phyloP scores from a whole-genome alignment of 2,797 vertebrate species.

The Dendrocincla fuliginosa region DNA sequence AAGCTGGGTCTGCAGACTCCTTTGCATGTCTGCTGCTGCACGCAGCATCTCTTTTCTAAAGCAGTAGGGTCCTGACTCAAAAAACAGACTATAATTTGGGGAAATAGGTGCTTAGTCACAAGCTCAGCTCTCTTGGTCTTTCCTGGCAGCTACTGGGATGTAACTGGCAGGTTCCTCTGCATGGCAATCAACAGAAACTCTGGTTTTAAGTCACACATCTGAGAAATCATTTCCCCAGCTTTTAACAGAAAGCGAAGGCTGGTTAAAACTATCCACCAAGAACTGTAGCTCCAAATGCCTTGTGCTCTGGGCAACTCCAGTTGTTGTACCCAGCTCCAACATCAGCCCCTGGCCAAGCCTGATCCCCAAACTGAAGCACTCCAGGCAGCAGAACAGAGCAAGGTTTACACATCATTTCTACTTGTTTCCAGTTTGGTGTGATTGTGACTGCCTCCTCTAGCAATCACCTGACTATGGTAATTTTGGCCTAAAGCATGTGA shows the following conservation, averaged over 20 bases:
- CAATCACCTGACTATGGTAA: background rate
- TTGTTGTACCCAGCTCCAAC: background rate
- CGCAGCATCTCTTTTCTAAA: background rate
- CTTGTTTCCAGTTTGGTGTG: background rate
- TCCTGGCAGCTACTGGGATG: background rate
- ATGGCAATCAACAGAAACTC: background rate
- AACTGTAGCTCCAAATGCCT: background rate
- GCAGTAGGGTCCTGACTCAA: background rate
- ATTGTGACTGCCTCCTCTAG: background rate
- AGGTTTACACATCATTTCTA: background rate
- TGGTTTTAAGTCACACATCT: background rate
- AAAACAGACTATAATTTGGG: background rate
- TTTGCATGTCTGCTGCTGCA: accelerated
- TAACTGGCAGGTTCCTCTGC: background rate
- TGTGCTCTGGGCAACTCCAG: background rate
- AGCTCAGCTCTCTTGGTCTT: background rate
- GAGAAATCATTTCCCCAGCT: background rate
- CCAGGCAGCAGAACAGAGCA: background rate
- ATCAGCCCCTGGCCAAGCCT: background rate
- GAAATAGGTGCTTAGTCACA: background rate
- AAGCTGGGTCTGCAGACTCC: background rate
- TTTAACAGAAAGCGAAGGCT: background rate
- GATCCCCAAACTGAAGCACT: background rate
- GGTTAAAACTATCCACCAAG: background rate
- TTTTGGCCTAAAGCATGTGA: background rate